A percentile compares a stretch with the other conserved stretches of the same genome.
Evolutionary conservation across 1,140 invertebrate genomes (phyloP).

Genomic region (Meteorus sp.): DNA sequence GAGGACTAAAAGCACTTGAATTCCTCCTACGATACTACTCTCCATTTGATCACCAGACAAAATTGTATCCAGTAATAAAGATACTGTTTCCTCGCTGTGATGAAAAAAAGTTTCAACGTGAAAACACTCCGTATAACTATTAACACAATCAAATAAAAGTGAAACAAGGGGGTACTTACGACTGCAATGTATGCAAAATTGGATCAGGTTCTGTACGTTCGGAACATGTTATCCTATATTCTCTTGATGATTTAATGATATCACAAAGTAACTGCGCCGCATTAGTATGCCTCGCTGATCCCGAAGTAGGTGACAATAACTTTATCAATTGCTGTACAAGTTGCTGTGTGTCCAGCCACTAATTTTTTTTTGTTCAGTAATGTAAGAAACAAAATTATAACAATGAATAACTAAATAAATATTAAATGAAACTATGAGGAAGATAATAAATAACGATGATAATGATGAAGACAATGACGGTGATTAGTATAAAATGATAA

Average conservation of each 20-base stretch:
- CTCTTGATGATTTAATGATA: conserved; percentile 72
- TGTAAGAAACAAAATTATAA: no score
- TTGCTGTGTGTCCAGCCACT: conserved; percentile 90
- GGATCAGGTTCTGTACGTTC: conserved; percentile 67
- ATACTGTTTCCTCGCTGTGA: conserved; percentile 67
- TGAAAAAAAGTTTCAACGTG: conserved; percentile 36
- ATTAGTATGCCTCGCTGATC: conserved; percentile 77
- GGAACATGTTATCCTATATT: conserved; percentile 64
- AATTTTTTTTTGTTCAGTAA: no score
- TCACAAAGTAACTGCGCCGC: conserved; percentile 81
- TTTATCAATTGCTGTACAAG: conserved; percentile 81
- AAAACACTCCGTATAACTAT: conserved; percentile 20
- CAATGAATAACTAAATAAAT: no score
- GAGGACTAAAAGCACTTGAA: conserved; percentile 75
- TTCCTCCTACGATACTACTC: conserved; percentile 77
- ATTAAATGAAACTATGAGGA: conserved; percentile 1
- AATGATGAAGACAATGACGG: no score
- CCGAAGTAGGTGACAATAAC: conserved; percentile 74
- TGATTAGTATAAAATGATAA: no score
- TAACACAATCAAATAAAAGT: conserved; percentile 2
- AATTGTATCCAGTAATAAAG: conserved; percentile 72
- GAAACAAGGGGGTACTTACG: conserved; percentile 61
- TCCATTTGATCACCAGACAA: conserved; percentile 69
- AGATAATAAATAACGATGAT: background rate
- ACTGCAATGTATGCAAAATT: conserved; percentile 70